phyloP scores from a whole-genome alignment of 1,140 invertebrate genomes.

The Episyrphus balteatus region DNA sequence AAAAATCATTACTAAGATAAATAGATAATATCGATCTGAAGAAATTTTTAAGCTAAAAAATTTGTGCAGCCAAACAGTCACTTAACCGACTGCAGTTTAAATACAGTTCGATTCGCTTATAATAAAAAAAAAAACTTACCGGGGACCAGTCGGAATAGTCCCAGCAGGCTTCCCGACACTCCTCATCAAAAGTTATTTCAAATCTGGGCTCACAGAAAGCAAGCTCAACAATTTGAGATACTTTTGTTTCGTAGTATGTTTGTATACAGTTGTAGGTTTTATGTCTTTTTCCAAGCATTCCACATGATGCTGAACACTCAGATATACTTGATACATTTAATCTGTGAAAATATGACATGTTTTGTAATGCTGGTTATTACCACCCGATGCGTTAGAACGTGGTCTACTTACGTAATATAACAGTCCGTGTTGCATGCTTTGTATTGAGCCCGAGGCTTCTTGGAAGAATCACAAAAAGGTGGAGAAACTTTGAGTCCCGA shows the following conservation, averaged over 20 bases:
- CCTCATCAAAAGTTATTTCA: conserved; percentile 40
- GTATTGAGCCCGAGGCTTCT: conserved; percentile 38
- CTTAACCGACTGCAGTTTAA: too few species aligned
- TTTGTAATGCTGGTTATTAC: too few species aligned
- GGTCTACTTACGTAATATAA: conserved; percentile 41
- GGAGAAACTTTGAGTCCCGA: conserved; percentile 37
- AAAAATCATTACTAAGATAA: too few species aligned
- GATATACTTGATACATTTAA: conserved; percentile 36
- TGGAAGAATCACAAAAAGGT: conserved; percentile 38
- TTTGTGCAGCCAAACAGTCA: too few species aligned
- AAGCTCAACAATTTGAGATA: conserved; percentile 35
- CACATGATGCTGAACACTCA: conserved; percentile 62
- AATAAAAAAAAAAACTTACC: conserved; percentile 37
- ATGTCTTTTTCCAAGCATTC: conserved; percentile 44
- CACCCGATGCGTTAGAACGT: too few species aligned
- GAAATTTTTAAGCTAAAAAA: too few species aligned
- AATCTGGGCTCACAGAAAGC: conserved; percentile 41
- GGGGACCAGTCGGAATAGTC: conserved; percentile 55
- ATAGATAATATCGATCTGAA: too few species aligned
- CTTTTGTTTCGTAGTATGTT: conserved; percentile 24
- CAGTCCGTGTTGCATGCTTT: conserved; percentile 46
- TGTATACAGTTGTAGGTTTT: conserved; percentile 41
- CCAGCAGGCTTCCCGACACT: conserved; percentile 65
- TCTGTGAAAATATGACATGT: conserved; percentile 5
- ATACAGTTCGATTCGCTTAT: too few species aligned